Evolutionary conservation across 1,140 invertebrate genomes (phyloP).

Genomic region (Akabosia matsudoensis): DNA sequence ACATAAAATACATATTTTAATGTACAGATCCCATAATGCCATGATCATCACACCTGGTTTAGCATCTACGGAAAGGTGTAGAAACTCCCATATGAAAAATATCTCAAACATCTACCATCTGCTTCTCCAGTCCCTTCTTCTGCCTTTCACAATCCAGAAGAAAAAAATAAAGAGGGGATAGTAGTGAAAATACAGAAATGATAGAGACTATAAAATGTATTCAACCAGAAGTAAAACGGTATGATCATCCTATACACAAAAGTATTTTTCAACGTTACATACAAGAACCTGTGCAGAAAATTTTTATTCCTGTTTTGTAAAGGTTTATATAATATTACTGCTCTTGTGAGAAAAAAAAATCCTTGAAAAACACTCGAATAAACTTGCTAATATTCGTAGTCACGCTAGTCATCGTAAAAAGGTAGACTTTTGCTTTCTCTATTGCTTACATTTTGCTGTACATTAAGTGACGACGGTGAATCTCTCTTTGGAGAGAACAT

Average conservation of each 20-base stretch:
- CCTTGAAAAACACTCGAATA: conserved; percentile 16
- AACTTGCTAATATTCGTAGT: conserved; percentile 17
- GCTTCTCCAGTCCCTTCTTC: background rate
- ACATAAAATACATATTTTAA: background rate
- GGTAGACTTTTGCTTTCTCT: background rate
- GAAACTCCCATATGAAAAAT: background rate
- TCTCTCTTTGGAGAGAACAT: background rate
- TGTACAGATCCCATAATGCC: background rate
- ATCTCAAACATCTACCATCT: background rate
- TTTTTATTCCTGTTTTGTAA: no score
- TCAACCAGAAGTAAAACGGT: no score
- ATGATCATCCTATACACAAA: no score
- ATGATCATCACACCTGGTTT: conserved; percentile 7
- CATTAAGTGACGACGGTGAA: background rate
- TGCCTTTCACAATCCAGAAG: background rate
- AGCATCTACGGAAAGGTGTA: background rate
- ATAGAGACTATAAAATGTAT: no score
- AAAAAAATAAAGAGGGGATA: background rate
- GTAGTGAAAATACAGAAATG: no score
- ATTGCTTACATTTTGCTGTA: background rate
- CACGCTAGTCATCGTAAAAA: conserved; percentile 1
- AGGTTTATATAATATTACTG: background rate
- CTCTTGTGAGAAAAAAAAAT: background rate
- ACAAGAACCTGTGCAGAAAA: no score
- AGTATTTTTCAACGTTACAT: no score